Evolutionary conservation across 2,888 invertebrate genomes (phyloP), one percentile per base, ranked within the genome.

Genomic region (Pyrgus malvae): DNA sequence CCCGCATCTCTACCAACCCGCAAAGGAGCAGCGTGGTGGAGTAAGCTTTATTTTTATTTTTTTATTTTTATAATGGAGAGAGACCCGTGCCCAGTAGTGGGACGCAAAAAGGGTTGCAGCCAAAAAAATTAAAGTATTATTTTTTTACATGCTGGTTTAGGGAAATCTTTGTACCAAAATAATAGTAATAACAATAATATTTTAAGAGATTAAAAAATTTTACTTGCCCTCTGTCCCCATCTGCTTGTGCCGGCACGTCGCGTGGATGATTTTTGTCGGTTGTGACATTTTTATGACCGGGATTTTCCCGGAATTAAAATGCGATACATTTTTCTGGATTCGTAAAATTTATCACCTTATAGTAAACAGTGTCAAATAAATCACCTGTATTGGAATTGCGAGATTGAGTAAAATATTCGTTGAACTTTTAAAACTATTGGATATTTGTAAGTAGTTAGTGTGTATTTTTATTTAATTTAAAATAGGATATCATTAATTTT

Each of bases 311-410:
- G 9, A 29, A 45, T 53, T 53, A 38, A 53, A 45, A 19, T n/a
- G 29, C 37, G 35, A 37, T 53, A 33, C 44, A 53, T 53, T 53
- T 53, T 45, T 53, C 48, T 45, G 38, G 45, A 45, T 53, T 45
- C 38, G 45, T 11, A 11, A 31, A 38, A 53, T 53, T 53, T 53
- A 53, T 53, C 21, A 37, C 27, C 40, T 31, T 16, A 53, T 38
- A 45, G 45, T 29, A 53, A 53, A 53, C 44, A 45, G 38, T 14
- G 38, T 9, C 27, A 27, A 31, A 40, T 31, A 38, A 38, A 53
- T 38, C 17, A 14, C 16, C 16, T 16, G 37, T 9, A 17, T 8
- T 42, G 7, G 4, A 14, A 17, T 27, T 11, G 27, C 35, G 8
- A 19, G 7, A 44, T 51, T 35, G 19, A 6, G 19, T 12, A 14